Base-by-base conservation (phyloP, 1,140 invertebrate species). In the Drosophila bipectinata region DNA sequence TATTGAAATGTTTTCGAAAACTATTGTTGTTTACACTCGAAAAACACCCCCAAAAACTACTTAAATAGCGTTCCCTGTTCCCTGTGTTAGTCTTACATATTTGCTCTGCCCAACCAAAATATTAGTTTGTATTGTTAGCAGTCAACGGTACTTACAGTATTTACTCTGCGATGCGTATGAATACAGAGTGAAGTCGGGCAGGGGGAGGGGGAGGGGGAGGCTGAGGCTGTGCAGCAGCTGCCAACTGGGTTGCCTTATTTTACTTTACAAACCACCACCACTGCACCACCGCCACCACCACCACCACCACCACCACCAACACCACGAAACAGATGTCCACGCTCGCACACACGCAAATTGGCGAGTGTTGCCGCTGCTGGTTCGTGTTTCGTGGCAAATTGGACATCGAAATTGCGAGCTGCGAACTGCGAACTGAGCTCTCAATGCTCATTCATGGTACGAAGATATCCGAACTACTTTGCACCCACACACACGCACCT, bases 351-450 rank as follows among this genome's bases (percentile, higher is more conserved):
- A 37, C 34, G 34, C 34, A 37, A 37, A 37, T 37, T 58, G 7
- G 26, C 15, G 24, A 28, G 49, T 72, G 32, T 61, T 45, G 45
- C 28, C 18, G 21, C 21, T 21, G 21, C 21, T 62, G 60, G 47
- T 62, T 74, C 41, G 66, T 74, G 68, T 72, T 72, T 72, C 68
- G 68, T 72, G 68, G 68, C 71, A 73, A 71, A 71, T 69, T 69
- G 67, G 67, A 71, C 67, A 71, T 69, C 67, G 49, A 73, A 62
- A 39, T 60, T 37, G 62, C 62, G 55, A 60, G 49, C 58, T 32
- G 51, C 48, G 56, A 58, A 47, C 58, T 32, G 51, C 48, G 56
- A 58, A 47, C 14, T 30, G 18, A 32, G 57, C 63, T 64, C 71
- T 73, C 71, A 74, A 63, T 74, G 58, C 71, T 63, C 72, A 57